Conservation (phyloP, 2,797 vertebrate species). For the Meriones psammophilus region DNA sequence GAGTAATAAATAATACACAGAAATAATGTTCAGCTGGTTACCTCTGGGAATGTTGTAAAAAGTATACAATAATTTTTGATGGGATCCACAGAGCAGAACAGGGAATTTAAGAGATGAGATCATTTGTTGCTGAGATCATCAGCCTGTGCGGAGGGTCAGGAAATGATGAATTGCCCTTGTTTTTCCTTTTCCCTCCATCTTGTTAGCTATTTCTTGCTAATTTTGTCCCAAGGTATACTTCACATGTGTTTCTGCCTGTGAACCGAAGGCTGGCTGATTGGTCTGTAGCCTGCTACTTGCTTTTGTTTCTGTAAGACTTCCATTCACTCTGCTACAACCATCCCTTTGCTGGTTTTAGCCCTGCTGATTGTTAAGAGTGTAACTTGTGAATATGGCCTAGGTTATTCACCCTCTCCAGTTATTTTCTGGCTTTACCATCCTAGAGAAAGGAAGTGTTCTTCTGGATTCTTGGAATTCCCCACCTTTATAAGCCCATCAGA, state of each 20-base stretch:
- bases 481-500: background rate
- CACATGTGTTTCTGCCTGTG: background rate
- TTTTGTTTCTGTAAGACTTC: background rate
- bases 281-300: background rate
- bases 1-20: conserved; percentile 27
- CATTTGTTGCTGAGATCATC: background rate
- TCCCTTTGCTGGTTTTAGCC: background rate
- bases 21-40: conserved; percentile 24
- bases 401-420: background rate
- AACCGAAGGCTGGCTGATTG: conserved; percentile 1
- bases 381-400: background rate
- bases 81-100: background rate
- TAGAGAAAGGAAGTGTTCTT: background rate
- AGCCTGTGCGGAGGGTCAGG: background rate
- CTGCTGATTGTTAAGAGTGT: background rate
- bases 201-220: background rate
- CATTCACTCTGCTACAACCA: background rate
- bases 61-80: conserved; percentile 54
- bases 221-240: background rate
- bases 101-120: background rate
- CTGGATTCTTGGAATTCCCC: conserved; percentile 41
- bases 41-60: background rate
- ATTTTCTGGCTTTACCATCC: conserved; percentile 37
- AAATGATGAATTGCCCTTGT: conserved; percentile 19
- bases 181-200: background rate